Conservation (phyloP, 1,140 invertebrate species). For the Drosophila saltans region DNA sequence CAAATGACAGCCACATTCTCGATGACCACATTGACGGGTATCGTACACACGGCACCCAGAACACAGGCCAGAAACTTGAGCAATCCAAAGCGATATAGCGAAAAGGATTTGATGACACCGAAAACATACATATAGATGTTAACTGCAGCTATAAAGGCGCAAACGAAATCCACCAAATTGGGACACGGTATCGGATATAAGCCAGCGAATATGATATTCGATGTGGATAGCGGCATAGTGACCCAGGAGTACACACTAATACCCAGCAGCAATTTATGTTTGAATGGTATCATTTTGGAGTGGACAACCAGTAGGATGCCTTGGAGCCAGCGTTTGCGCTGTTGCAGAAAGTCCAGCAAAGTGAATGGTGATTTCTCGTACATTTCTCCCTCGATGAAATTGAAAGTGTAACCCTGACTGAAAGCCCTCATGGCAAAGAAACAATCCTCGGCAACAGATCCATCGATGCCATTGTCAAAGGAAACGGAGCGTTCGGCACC, state of each 20-base stretch:
- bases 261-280: constrained; percentile 92
- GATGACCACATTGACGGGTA: constrained; percentile 95
- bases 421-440: constrained; percentile 98
- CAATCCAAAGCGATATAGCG: constrained; percentile 92
- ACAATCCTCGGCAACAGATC: constrained; percentile 98
- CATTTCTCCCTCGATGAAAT: constrained; percentile 98
- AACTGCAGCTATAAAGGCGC: constrained; percentile 94
- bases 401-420: constrained; percentile 92
- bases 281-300: constrained; percentile 92
- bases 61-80: constrained; percentile 92
- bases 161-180: constrained; percentile 91
- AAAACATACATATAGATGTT: constrained; percentile 98
- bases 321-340: constrained; percentile 98
- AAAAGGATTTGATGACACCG: constrained; percentile 97
- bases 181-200: constrained; percentile 95
- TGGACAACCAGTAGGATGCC: constrained; percentile 97
- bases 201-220: constrained; percentile 92
- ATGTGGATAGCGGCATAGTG: constrained; percentile 95
- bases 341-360: constrained; percentile 96
- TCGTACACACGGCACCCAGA: constrained; percentile 92
- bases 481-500: constrained; percentile 94
- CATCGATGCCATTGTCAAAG: constrained; percentile 97
- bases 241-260: constrained; percentile 98
- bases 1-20: constrained; percentile 97
- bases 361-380: constrained; percentile 99